Evolutionary conservation across 2,797 vertebrate genomes (phyloP).

Genomic region (Meda fulgida): DNA sequence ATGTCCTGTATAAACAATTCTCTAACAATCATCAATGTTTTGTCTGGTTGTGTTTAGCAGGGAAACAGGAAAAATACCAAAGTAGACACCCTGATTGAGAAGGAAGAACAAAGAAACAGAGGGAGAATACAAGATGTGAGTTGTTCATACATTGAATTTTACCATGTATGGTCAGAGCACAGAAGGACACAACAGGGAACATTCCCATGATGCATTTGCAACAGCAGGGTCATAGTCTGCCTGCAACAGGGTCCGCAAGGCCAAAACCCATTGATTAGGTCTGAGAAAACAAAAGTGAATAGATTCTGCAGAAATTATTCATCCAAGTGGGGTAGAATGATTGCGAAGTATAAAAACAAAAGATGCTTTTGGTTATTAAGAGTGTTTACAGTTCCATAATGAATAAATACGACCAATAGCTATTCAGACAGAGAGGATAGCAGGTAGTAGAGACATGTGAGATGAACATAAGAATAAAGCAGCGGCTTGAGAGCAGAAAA

Average conservation of each 20-base stretch:
- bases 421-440: constrained; percentile 4
- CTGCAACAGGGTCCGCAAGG: not conserved
- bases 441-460: not conserved
- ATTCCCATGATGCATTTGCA: constrained; percentile 11
- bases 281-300: not conserved
- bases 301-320: not conserved
- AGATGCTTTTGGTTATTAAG: constrained; percentile 9
- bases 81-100: not conserved
- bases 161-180: not conserved
- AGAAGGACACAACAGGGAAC: not conserved
- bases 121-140: not conserved
- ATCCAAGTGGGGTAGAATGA: not conserved
- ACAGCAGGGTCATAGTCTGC: constrained; percentile 3
- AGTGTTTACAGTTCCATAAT: not conserved
- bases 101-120: not conserved
- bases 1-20: not conserved
- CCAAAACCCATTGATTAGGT: not conserved
- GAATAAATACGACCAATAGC: not conserved
- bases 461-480: not conserved
- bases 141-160: not conserved
- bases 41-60: not conserved
- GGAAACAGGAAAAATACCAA: not conserved
- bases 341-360: not conserved
- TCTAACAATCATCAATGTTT: not conserved
- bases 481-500: not conserved